Evolutionary conservation across 2,113 vertebrate species (phyloP), one percentile per base, ranked within the genome.

Genomic region (Sigmodon hispidus): DNA sequence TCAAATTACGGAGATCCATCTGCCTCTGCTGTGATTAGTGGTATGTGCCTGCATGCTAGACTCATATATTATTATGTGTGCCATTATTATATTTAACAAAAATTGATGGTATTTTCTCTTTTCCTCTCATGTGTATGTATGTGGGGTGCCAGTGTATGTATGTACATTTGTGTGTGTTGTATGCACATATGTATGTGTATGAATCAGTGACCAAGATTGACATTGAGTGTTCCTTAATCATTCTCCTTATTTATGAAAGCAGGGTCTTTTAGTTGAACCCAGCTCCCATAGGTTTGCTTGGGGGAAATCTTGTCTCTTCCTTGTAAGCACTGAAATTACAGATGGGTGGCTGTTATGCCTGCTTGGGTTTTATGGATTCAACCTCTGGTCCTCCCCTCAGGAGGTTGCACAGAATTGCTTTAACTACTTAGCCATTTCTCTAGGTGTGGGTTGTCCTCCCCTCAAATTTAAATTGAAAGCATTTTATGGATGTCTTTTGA

Each of bases 401-500:
- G n/a, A n/a, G 50, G 19, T 55, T 57, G 77, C 31, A 55, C 52
- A 80, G 34, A 80, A 57, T 36, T 52, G 17, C 52, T 81, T 81
- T 81, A 55, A 79, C 31, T 79, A 22, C 19, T 36, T 79, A 36
- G 75, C 34, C 12, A 55, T 55, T 79, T 79, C 50, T 55, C 31
- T 55, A n/a, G 48, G 31, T 55, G 4, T 50, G 45, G 29, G 15
- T 77, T 26, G 9, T 52, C 36, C 16, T 57, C 48, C 3, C 36
- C 29, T 22, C 12, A 40, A 80, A n/a, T 59, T 57, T 81, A 86
- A 96, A 79, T 87, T 48, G 19, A 75, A 12, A 40, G 0, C 77
- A 45, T 97, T 59, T 94, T 8, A 16, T 89, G 65, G n/a, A 29
- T 90, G 21, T 59, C 43, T n/a, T 52, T 65, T 75, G 36, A 73